These are phyloP conservation scores for Girardia tigrina DNA, from an alignment of 2,888 invertebrate genomes.

Conservation along the genomic window DNA sequence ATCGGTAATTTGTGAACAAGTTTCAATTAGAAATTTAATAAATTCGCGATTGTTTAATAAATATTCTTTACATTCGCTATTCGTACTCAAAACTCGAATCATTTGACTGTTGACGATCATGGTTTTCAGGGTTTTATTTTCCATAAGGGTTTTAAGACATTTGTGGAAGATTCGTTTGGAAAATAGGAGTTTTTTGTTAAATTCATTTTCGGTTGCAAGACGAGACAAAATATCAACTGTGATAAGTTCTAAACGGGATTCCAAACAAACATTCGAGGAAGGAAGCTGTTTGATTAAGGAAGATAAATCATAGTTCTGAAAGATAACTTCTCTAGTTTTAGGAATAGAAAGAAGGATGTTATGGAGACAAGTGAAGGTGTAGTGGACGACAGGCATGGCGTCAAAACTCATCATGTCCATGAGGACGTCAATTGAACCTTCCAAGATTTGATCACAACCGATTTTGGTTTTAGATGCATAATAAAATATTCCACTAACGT, in stretches of 20 bases:
- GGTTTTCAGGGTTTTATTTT: neutral
- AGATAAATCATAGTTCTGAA: neutral
- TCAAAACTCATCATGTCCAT: neutral
- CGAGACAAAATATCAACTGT: neutral
- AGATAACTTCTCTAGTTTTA: neutral
- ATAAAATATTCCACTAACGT: neutral
- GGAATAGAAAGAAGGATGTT: neutral
- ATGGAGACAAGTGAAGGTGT: neutral
- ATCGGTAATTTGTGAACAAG: neutral
- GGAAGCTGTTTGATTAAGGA: neutral
- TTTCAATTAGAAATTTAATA: neutral
- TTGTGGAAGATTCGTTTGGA: neutral
- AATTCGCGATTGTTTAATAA: neutral
- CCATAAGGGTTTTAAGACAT: neutral
- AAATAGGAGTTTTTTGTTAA: neutral
- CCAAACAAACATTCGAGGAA: neutral
- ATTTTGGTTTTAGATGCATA: neutral
- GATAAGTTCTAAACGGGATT: neutral
- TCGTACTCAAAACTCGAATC: neutral
- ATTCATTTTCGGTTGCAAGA: neutral
- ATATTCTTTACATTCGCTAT: neutral
- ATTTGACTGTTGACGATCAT: neutral
- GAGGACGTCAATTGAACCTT: neutral
- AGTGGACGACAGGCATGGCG: neutral
- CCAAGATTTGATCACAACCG: neutral